These are phyloP conservation scores for Phalera bucephala DNA, from an alignment of 2,888 invertebrate species.

Conservation along the genomic window DNA sequence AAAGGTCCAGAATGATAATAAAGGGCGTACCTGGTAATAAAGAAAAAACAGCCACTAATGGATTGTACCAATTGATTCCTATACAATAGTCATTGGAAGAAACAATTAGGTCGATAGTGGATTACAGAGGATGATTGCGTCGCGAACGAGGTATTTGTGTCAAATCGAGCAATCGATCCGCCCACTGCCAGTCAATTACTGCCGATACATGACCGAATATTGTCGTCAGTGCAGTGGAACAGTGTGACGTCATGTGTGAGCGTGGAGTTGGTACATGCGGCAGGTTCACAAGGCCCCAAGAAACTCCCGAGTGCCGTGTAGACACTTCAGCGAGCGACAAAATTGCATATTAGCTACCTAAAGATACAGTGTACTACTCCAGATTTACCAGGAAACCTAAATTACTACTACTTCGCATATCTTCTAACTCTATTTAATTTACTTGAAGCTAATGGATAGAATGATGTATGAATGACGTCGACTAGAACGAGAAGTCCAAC, in stretches of 20 bases:
- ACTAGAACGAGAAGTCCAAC: too few relatives aligned
- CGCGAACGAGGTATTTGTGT: conserved; percentile 73
- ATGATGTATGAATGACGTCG: too few relatives aligned
- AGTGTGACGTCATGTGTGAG: conserved; percentile 8
- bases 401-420: too few relatives aligned
- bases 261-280: conserved; percentile 7
- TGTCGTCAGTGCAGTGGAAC: conserved; percentile 57
- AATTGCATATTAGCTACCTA: too few relatives aligned
- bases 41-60: conserved; percentile 4
- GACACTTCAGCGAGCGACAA: too few relatives aligned
- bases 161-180: conserved; percentile 70
- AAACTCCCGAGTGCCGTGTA: neutral
- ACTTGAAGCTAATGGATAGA: too few relatives aligned
- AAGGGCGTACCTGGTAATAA: too few relatives aligned
- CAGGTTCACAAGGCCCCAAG: neutral
- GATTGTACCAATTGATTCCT: conserved; percentile 37
- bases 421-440: too few relatives aligned
- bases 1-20: too few relatives aligned
- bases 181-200: conserved; percentile 73
- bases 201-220: conserved; percentile 71
- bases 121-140: conserved; percentile 70
- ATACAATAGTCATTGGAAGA: conserved; percentile 68
- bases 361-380: too few relatives aligned
- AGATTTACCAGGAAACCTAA: too few relatives aligned
- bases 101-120: conserved; percentile 76